Base-by-base conservation (phyloP, 2,888 invertebrate species). In the Mythimna ferrago region DNA sequence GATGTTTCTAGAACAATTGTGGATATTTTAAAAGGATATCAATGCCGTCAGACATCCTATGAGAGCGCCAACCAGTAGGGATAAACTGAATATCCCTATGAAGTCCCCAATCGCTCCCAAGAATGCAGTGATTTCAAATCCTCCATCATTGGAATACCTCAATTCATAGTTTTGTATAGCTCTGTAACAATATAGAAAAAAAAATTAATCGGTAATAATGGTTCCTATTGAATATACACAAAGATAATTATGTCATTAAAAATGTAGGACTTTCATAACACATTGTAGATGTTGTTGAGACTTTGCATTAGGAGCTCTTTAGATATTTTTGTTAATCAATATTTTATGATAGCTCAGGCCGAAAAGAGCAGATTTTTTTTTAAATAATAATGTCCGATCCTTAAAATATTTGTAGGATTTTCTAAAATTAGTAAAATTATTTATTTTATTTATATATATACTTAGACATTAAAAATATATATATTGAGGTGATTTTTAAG, bases 21-120 rank as follows among this genome's bases (percentile, higher is more conserved):
- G 38, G n/a, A 9, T 76, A 83, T 81, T 88, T 91, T 75, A 96
- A 98, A 98, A 98, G 98, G 98, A 98, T 98, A 98, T 98, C 94
- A 99, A 97, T 94, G 99, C 99, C 69, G 99, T 99, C 77, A 98
- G 96, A 92, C 99, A 99, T 35, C 99, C 99, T 97, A 99, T 98
- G 2, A 98, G 95, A 70, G 99, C 99, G 66, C 99, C 99, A 88
- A 99, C 98, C 58, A 99, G 96, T 81, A 99, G 97, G 0, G 99
- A 99, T 38, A 99, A 97, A 90, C 98, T 98, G 95, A 99, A 99
- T 87, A 99, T 99, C 69, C 98, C 98, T 80, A 98, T 97, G 93
- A 99, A 99, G 91, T 99, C 98, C 63, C 99, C 98, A 66, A 99
- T 96, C 2, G 99, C 98, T 88, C 97, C 97, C 88, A 99, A 97